A percentile compares a stretch with the other conserved stretches of the same genome.
Evolutionary conservation across 2,888 invertebrate species (phyloP).

Genomic region (Plagiodera versicolora): DNA sequence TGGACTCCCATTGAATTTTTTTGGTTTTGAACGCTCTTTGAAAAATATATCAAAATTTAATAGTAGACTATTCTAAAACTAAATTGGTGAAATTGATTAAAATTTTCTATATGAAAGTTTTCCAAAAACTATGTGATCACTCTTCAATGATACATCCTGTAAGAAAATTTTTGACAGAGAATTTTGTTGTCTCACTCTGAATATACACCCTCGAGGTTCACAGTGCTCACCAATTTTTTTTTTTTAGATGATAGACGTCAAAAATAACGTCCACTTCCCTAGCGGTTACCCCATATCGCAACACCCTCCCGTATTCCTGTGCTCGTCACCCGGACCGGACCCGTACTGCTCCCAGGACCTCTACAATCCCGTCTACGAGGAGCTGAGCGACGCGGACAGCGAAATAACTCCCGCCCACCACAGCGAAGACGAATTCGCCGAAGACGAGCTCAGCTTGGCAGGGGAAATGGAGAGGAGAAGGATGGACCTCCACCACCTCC

Average conservation of each 20-base stretch:
- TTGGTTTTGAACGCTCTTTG: too few species aligned
- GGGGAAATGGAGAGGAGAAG: constrained; percentile 52
- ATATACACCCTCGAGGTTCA: too few species aligned
- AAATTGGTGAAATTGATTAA: too few species aligned
- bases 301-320: constrained; percentile 70
- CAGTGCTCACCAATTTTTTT: constrained; percentile 26
- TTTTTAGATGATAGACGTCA: constrained; percentile 73
- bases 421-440: constrained; percentile 84
- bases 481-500: constrained; percentile 54
- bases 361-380: constrained; percentile 82
- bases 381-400: constrained; percentile 69
- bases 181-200: too few species aligned
- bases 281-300: constrained; percentile 65
- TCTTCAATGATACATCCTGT: too few species aligned
- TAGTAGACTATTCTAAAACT: too few species aligned
- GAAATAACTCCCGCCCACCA: constrained; percentile 62
- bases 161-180: too few species aligned
- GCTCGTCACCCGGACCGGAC: constrained; percentile 69
- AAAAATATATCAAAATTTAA: too few species aligned
- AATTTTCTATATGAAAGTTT: too few species aligned
- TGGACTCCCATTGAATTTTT: too few species aligned
- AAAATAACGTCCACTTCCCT: constrained; percentile 62
- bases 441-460: constrained; percentile 73
- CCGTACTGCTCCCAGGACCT: constrained; percentile 65
- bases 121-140: too few species aligned